phyloP scores from a whole-genome alignment of 30 jellyfish, hydroid and myxozoan genomes.

The Clytia hemisphaerica region DNA sequence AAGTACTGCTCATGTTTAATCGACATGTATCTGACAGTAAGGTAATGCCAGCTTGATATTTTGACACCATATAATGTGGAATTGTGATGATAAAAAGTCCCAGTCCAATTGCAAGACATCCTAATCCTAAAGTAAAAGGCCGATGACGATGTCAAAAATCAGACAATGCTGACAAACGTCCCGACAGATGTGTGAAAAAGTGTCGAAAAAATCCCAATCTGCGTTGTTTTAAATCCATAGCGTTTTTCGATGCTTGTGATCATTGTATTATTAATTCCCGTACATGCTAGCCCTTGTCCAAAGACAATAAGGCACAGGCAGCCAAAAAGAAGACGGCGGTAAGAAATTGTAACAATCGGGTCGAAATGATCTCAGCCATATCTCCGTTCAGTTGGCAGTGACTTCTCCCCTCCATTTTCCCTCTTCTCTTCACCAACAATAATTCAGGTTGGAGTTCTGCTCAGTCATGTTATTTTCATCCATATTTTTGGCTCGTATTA shows the following conservation, averaged over 20 bases:
- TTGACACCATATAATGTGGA: constrained; percentile 16
- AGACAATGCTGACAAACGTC: constrained; percentile 11
- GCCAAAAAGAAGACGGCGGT: too few relatives aligned
- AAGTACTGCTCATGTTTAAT: background rate
- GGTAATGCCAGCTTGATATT: background rate
- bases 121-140: constrained; percentile 23
- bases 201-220: constrained; percentile 12
- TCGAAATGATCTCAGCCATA: too few relatives aligned
- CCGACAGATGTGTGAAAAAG: constrained; percentile 11
- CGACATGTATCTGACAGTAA: background rate
- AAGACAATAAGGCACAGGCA: constrained; percentile 10
- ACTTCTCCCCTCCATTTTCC: too few relatives aligned
- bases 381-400: too few relatives aligned
- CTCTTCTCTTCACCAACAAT: too few relatives aligned
- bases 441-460: too few relatives aligned
- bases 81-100: constrained; percentile 15
- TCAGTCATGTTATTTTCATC: too few relatives aligned
- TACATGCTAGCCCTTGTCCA: constrained; percentile 23
- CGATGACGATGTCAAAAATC: constrained; percentile 27
- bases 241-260: constrained; percentile 32
- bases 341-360: too few relatives aligned
- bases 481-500: too few relatives aligned
- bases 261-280: constrained; percentile 17
- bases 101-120: constrained; percentile 4
- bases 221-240: constrained; percentile 14